These are phyloP conservation scores for Eremobia ochroleuca DNA, from an alignment of 2,888 invertebrate genomes.

Conservation along the genomic window DNA sequence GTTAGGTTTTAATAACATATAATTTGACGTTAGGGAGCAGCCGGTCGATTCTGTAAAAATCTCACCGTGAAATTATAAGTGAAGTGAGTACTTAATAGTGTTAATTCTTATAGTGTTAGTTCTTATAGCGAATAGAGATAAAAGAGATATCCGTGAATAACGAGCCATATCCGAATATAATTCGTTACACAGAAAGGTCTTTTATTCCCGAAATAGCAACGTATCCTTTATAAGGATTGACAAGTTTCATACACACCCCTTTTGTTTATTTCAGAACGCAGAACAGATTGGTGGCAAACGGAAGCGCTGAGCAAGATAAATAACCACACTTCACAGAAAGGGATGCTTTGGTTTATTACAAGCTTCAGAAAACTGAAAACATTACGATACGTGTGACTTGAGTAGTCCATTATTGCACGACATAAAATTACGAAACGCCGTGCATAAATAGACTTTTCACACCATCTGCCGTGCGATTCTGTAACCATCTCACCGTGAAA, in stretches of 20 bases:
- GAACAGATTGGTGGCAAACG: conserved; percentile 40
- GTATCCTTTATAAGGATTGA: conserved; percentile 68
- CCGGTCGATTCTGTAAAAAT: no score
- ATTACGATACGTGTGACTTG: neutral
- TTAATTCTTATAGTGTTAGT: no score
- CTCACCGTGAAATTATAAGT: no score
- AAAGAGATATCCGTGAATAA: conserved; percentile 50
- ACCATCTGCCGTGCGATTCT: no score
- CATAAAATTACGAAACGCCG: no score
- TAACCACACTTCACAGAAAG: conserved; percentile 20
- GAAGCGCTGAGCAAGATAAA: conserved; percentile 32
- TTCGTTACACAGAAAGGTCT: conserved; percentile 58
- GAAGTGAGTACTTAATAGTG: no score
- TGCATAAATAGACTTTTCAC: no score
- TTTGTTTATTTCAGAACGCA: conserved; percentile 42
- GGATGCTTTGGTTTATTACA: conserved; percentile 7
- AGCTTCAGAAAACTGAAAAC: conserved; percentile 24
- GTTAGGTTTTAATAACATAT: no score
- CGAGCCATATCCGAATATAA: conserved; percentile 61
- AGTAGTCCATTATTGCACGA: no score
- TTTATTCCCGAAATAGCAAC: conserved; percentile 66
- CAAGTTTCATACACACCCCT: conserved; percentile 68
- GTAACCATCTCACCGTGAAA: no score
- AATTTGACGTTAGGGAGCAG: no score
- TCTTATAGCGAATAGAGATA: conserved; percentile 40